Conservation (phyloP, 2,113 vertebrate species). For the Calidris pugnax region DNA sequence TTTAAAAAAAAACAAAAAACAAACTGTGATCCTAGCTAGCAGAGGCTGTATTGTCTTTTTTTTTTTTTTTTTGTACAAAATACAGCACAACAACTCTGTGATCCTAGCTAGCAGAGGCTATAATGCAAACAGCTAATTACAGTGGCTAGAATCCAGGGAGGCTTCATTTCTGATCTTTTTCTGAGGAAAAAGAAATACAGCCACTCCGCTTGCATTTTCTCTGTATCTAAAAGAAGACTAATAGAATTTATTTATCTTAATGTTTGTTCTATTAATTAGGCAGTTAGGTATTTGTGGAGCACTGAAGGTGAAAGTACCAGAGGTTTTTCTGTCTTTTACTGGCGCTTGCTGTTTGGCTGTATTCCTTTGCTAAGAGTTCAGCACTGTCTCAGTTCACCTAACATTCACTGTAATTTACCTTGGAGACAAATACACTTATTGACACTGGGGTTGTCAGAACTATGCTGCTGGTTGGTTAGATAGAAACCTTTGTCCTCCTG, state of each 20-base stretch:
- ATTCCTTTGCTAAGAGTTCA: neutral
- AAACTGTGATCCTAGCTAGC: no score
- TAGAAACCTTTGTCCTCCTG: neutral
- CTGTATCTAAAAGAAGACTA: neutral
- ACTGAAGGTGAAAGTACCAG: neutral
- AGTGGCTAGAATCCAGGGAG: neutral
- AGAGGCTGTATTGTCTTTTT: neutral
- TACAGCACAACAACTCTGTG: neutral
- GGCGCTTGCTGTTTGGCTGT: neutral
- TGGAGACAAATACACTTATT: neutral
- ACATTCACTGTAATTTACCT: neutral
- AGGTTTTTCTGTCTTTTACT: neutral
- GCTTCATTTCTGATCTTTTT: neutral
- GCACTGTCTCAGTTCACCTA: neutral
- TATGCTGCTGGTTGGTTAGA: neutral
- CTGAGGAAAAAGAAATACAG: neutral
- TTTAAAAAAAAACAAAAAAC: no score
- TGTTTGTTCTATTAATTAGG: neutral
- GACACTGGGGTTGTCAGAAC: neutral
- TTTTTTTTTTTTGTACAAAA: neutral
- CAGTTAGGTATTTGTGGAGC: neutral
- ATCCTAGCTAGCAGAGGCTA: neutral
- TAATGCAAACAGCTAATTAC: neutral
- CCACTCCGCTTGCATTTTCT: neutral
- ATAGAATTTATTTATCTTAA: neutral